These are phyloP conservation scores for Hoplostethus atlanticus DNA, from an alignment of 2,797 vertebrate species.

Conservation along the genomic window DNA sequence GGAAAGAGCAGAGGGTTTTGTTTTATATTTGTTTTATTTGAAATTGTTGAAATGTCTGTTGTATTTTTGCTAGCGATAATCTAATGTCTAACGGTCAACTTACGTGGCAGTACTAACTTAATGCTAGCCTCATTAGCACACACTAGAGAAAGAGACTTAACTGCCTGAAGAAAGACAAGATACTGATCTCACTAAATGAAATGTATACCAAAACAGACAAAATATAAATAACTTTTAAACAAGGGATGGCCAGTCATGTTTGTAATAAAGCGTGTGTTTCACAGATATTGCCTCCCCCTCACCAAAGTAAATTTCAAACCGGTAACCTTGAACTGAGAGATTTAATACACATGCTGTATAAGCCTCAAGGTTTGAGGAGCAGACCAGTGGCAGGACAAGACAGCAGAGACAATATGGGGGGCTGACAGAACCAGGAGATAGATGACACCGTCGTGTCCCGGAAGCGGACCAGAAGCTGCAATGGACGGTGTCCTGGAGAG, in stretches of 20 bases:
- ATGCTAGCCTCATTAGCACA: too few species aligned
- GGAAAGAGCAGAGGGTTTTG: constrained; percentile 1
- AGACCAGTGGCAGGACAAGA: not conserved
- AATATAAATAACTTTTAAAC: too few species aligned
- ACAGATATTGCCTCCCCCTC: too few species aligned
- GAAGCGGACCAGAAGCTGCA: not conserved
- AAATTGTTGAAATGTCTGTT: too few species aligned
- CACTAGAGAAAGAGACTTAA: not conserved
- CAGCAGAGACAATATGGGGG: not conserved
- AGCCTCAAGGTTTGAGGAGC: not conserved
- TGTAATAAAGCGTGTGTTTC: too few species aligned
- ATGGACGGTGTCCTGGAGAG: too few species aligned
- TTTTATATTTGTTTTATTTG: not conserved
- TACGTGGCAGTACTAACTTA: too few species aligned
- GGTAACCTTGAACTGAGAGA: not conserved
- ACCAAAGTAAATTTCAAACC: not conserved
- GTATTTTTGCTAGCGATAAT: not conserved
- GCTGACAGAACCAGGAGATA: not conserved
- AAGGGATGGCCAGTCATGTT: too few species aligned
- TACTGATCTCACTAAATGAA: too few species aligned
- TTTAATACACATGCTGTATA: not conserved
- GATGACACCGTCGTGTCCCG: not conserved
- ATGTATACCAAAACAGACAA: too few species aligned
- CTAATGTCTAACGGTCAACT: not conserved
- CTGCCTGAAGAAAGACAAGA: not conserved